Conservation (phyloP, 1,140 invertebrate genomes). For the Drosophila mayri region DNA sequence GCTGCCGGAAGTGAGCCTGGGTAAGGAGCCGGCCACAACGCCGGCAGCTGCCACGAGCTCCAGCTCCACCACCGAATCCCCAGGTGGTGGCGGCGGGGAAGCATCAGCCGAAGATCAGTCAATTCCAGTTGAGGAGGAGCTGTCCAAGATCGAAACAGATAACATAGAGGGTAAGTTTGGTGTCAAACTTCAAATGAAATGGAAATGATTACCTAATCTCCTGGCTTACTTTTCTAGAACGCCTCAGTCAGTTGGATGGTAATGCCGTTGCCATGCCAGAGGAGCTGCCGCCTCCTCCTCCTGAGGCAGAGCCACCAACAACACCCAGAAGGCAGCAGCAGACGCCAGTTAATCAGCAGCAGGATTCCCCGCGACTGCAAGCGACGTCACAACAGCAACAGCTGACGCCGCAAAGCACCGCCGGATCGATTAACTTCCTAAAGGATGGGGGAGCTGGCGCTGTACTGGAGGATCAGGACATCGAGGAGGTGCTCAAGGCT, state of each 20-base stretch:
- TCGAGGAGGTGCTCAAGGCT: constrained; percentile 83
- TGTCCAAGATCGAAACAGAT: constrained; percentile 61
- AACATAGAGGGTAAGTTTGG: constrained; percentile 70
- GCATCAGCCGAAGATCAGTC: not conserved
- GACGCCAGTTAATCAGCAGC: constrained; percentile 23
- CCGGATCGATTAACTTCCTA: constrained; percentile 66
- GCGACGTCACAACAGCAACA: constrained; percentile 27
- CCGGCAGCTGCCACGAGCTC: constrained; percentile 18
- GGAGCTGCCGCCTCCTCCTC: constrained; percentile 10
- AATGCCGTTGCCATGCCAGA: constrained; percentile 37
- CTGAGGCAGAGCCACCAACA: constrained; percentile 28
- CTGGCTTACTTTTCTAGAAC: constrained; percentile 56
- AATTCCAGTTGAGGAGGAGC: constrained; percentile 29
- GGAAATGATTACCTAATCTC: constrained; percentile 4
- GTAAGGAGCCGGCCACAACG: constrained; percentile 59
- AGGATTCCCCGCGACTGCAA: constrained; percentile 22
- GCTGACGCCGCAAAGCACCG: constrained; percentile 67
- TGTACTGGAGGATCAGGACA: constrained; percentile 79
- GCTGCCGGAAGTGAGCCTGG: constrained; percentile 66
- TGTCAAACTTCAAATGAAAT: constrained; percentile 1
- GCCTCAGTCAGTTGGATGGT: constrained; percentile 80
- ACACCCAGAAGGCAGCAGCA: constrained; percentile 51
- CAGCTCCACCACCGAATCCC: constrained; percentile 11
- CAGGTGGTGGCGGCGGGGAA: not conserved
- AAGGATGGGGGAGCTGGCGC: constrained; percentile 58